Conservation (phyloP, 2,797 vertebrate species). For the Chaunax sp. region DNA sequence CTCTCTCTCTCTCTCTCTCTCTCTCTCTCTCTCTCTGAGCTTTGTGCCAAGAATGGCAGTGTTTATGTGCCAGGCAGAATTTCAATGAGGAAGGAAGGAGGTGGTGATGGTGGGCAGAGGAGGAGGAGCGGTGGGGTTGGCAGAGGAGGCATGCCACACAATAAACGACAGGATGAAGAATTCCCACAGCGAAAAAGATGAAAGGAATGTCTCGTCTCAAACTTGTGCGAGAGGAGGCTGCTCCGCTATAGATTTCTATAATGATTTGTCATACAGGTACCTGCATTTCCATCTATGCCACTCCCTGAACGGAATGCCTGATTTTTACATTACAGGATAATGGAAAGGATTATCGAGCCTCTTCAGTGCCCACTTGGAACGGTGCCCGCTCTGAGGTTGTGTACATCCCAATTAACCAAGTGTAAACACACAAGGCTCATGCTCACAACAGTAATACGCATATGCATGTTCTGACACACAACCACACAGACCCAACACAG, state of each 20-base stretch:
- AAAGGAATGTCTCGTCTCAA: constrained; percentile 45
- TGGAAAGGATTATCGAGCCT: constrained; percentile 34
- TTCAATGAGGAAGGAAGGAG: constrained; percentile 84
- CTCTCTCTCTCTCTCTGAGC: constrained; percentile 69
- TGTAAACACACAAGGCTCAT: constrained; percentile 49
- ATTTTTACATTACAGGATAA: constrained; percentile 59
- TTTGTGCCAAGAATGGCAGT: constrained; percentile 84
- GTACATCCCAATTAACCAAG: constrained; percentile 71
- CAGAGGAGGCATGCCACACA: constrained; percentile 77
- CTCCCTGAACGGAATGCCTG: constrained; percentile 50
- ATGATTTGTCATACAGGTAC: constrained; percentile 50
- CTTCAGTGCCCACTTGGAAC: constrained; percentile 60
- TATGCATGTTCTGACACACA: constrained; percentile 33
- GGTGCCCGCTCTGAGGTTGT: constrained; percentile 63
- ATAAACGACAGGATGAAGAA: constrained; percentile 71
- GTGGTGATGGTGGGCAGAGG: constrained; percentile 66
- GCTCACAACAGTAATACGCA: constrained; percentile 42
- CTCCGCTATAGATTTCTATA: constrained; percentile 18
- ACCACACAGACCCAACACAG: constrained; percentile 24
- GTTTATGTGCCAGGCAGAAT: constrained; percentile 85
- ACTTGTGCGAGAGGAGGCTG: constrained; percentile 15
- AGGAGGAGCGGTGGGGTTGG: constrained; percentile 68
- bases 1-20: constrained; percentile 52
- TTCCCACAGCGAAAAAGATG: constrained; percentile 65
- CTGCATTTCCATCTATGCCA: constrained; percentile 47